phyloP scores from a whole-genome alignment of 2,113 vertebrate genomes.

The Grantiella picta region DNA sequence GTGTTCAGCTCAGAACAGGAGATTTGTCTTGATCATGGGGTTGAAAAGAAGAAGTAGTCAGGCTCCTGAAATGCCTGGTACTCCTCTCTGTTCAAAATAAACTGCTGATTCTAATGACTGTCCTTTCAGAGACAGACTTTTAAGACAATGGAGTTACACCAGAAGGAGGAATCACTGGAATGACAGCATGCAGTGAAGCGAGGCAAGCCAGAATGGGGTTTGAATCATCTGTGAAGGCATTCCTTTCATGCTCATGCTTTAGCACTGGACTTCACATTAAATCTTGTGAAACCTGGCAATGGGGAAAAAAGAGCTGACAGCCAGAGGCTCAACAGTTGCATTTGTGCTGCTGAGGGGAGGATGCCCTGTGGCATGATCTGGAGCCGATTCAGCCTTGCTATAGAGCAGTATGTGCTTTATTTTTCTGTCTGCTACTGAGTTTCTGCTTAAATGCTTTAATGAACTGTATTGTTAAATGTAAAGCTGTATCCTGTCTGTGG shows the following conservation, averaged over 20 bases:
- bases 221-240: background rate
- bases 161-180: background rate
- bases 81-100: background rate
- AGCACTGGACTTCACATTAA: background rate
- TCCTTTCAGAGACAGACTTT: conserved; percentile 9
- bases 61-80: background rate
- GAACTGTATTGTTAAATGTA: background rate
- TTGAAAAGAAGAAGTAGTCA: background rate
- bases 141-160: background rate
- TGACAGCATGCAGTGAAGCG: background rate
- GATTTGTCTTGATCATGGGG: background rate
- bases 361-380: fast-evolving
- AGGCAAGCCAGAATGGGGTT: background rate
- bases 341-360: background rate
- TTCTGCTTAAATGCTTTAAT: background rate
- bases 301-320: background rate
- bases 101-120: conserved; percentile 2
- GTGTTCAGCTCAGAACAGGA: background rate
- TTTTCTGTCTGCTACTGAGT: background rate
- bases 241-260: background rate
- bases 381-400: background rate
- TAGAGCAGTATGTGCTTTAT: background rate
- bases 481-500: background rate
- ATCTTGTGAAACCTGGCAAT: background rate
- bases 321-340: background rate